Base-by-base conservation (phyloP, 2,888 invertebrate genomes). In the Rotaria sp. region DNA sequence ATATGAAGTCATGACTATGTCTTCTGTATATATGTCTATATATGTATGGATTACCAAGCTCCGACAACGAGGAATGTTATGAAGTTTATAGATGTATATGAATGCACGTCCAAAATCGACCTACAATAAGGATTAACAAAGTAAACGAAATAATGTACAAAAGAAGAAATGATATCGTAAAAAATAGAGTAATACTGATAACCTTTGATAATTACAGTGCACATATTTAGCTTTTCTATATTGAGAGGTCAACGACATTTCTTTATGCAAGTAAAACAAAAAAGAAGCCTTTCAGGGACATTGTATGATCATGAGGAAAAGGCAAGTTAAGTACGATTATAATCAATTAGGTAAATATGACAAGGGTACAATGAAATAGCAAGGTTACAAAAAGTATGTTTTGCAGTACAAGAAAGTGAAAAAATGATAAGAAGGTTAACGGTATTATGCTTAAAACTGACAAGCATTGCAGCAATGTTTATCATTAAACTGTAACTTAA, bases 1-100 rank as follows among this genome's bases (percentile, higher is more conserved):
- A n/a, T 26, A 35, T n/a, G 41, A 80, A 80, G 80, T 80, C 80
- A 80, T 45, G 80, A 80, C 45, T n/a, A 80, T 45, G 45, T 41
- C 26, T 45, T 45, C 8, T 45, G 45, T 15, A 67, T 38, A 2
- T 35, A 38, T 38, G 35, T 67, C 67, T 67, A 67, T 45, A 21
- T 80, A 4, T 45, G 26, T 10, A 45, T n/a, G 80, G 45, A 80
- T 80, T 80, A 45, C n/a, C 11, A 80, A n/a, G 35, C 35, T 67
- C 7, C 35, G 80, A n/a, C 80, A 10, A 13, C n/a, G 80, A n/a
- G 13, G 26, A 45, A 80, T 45, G 41, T 80, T 45, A 80, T 80
- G 45, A 45, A 45, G 80, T 45, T n/a, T 26, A 45, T 13, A 80
- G 41, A n/a, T 45, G 45, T 11, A n/a, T 80, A n/a, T 41, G 18